A percentile compares a stretch with the other conserved stretches of the same genome.
Evolutionary conservation across 1,140 invertebrate genomes (phyloP).

Genomic region (Aphelenchoides besseyi): DNA sequence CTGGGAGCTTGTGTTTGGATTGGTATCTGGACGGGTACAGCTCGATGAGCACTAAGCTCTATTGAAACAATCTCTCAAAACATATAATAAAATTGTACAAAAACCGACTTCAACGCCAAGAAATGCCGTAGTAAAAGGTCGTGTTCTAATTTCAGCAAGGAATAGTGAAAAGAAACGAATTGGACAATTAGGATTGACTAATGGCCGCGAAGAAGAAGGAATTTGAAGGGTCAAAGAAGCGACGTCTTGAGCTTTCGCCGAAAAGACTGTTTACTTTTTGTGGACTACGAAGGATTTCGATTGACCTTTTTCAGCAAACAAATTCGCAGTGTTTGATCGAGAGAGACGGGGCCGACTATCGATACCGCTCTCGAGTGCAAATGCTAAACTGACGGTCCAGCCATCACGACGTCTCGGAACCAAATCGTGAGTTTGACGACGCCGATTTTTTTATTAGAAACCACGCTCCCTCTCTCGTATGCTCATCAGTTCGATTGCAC

Average conservation of each 20-base stretch:
- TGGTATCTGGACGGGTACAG: neutral
- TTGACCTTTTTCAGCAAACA: too few species aligned
- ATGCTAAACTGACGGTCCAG: neutral
- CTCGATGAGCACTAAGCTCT: neutral
- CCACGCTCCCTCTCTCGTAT: neutral
- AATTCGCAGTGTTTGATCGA: too few species aligned
- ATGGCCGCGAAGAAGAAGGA: too few species aligned
- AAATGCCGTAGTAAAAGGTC: neutral
- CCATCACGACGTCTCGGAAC: neutral
- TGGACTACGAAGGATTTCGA: too few species aligned
- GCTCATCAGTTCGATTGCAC: neutral
- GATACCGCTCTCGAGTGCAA: too few species aligned
- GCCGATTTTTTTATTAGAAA: neutral
- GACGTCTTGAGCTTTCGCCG: too few species aligned
- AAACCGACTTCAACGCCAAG: neutral
- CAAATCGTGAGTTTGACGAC: neutral
- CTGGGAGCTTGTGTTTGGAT: neutral
- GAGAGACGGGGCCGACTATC: too few species aligned
- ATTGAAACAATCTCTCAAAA: neutral
- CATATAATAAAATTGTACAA: neutral
- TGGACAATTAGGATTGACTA: too few species aligned
- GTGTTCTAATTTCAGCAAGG: neutral
- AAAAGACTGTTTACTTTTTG: too few species aligned
- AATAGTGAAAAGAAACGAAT: neutral
- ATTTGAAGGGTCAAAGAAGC: too few species aligned